These are phyloP conservation scores for Ceratina australensis DNA, from an alignment of 1,140 invertebrate genomes.

Conservation along the genomic window DNA sequence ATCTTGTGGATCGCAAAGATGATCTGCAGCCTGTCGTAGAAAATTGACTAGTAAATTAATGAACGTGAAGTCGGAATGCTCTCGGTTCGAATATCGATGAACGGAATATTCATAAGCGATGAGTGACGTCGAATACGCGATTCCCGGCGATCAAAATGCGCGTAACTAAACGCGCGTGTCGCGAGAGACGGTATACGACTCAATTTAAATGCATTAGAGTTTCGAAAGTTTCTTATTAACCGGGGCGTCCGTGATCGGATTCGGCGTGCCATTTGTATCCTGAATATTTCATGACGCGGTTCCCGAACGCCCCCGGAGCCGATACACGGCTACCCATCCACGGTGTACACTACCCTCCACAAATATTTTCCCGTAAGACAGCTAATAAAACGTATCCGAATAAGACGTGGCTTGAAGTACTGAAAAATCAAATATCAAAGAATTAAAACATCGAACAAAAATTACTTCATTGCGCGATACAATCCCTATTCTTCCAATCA, in stretches of 20 bases:
- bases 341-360: neutral
- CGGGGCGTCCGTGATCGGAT: slow-evolving; percentile 48
- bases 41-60: no score
- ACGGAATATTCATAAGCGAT: neutral
- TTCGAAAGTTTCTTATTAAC: slow-evolving; percentile 65
- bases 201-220: slow-evolving; percentile 64
- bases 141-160: slow-evolving; percentile 20
- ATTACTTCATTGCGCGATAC: no score
- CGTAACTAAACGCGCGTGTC: slow-evolving; percentile 55
- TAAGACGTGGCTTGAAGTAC: no score
- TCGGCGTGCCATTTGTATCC: slow-evolving; percentile 52
- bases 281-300: slow-evolving; percentile 60
- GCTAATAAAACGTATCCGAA: no score
- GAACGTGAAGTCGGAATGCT: slow-evolving; percentile 9
- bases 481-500: no score
- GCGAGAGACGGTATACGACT: neutral
- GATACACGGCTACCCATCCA: neutral
- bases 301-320: slow-evolving; percentile 14
- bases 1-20: neutral
- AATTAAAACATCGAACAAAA: no score
- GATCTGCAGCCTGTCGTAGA: no score
- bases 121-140: slow-evolving; percentile 12
- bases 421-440: no score
- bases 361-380: no score
- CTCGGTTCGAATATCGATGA: neutral